Evolutionary conservation across 2,797 vertebrate genomes (phyloP), one percentile per base, ranked within the genome.

Genomic region (Pantherophis alleghaniensis): DNA sequence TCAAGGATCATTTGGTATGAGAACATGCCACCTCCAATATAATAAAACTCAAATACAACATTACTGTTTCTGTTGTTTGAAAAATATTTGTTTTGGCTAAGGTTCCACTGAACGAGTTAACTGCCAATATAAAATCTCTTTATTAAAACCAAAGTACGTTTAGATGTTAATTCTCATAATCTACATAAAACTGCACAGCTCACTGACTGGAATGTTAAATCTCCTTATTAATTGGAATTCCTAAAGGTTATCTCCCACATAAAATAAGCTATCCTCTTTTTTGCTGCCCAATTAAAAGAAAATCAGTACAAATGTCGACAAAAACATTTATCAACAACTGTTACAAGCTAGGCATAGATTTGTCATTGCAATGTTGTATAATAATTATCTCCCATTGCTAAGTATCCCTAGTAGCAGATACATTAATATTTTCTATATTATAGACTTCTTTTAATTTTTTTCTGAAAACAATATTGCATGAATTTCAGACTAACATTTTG

Each of bases 11-110:
- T 28, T 88, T 83, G 18, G 57, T 55, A 63, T 55, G 53, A 69
- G 6, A 88, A 57, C 11, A 91, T 92, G 56, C 1, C 22, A 93
- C 42, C 61, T 57, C 92, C 93, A 37, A 93, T 92, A 69, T 11
- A 57, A 56, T n/a, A 3, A 5, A 66, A 56, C 94, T 92, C n/a
- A 86, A 93, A 69, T 93, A 59, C 47, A 87, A 5, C 0, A 0
- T 59, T 89, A 94, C 92, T 22, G 28, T 56, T 94, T 26, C 56
- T 20, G 2, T 79, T 83, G 5, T 6, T 91, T 83, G 12, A 20
- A 55, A 87, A 66, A 42, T 74, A 92, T 26, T 88, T 37, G 42
- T 14, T 59, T 74, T 47, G 37, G 55, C 9, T 16, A 74, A 92
- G 61, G 37, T 37, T 37, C 37, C 61, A 83, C 16, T 88, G 59